phyloP scores from a whole-genome alignment of 2,888 invertebrate genomes.

The Epirrhoe tristata region DNA sequence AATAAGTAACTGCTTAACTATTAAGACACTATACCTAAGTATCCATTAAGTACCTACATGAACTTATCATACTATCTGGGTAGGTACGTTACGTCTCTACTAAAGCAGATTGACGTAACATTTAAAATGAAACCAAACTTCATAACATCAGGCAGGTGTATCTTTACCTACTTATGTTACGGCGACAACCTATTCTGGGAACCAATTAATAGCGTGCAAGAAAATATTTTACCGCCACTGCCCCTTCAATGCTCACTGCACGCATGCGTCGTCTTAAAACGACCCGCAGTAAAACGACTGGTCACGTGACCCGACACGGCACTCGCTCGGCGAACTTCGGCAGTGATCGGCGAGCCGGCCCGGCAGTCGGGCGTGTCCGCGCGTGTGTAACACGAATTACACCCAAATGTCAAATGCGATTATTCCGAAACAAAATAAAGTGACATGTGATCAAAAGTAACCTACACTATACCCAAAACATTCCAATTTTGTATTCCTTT shows the following conservation, averaged over 20 bases:
- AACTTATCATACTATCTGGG: too few relatives aligned
- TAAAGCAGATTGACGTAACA: too few relatives aligned
- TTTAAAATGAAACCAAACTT: not conserved
- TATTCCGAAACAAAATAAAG: slow-evolving; percentile 73
- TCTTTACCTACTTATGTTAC: slow-evolving; percentile 6
- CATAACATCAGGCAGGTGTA: slow-evolving; percentile 15
- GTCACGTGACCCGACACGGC: slow-evolving; percentile 86
- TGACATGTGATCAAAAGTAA: slow-evolving; percentile 71
- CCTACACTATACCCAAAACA: slow-evolving; percentile 61
- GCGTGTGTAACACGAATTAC: slow-evolving; percentile 58
- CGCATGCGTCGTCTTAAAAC: slow-evolving; percentile 81
- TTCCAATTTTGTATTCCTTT: slow-evolving; percentile 54
- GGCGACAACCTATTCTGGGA: slow-evolving; percentile 27
- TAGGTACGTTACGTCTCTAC: too few relatives aligned
- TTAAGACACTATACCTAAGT: too few relatives aligned
- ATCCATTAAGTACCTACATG: too few relatives aligned
- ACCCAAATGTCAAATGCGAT: slow-evolving; percentile 78
- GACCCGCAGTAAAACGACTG: slow-evolving; percentile 85
- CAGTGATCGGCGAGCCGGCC: slow-evolving; percentile 76
- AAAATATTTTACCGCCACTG: slow-evolving; percentile 74
- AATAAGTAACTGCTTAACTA: too few relatives aligned
- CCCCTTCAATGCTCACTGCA: slow-evolving; percentile 51
- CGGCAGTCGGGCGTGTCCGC: slow-evolving; percentile 59
- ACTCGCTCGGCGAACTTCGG: slow-evolving; percentile 82
- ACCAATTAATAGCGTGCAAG: slow-evolving; percentile 37